Conservation (phyloP, 2,113 vertebrate genomes). For the Prolemur simus region DNA sequence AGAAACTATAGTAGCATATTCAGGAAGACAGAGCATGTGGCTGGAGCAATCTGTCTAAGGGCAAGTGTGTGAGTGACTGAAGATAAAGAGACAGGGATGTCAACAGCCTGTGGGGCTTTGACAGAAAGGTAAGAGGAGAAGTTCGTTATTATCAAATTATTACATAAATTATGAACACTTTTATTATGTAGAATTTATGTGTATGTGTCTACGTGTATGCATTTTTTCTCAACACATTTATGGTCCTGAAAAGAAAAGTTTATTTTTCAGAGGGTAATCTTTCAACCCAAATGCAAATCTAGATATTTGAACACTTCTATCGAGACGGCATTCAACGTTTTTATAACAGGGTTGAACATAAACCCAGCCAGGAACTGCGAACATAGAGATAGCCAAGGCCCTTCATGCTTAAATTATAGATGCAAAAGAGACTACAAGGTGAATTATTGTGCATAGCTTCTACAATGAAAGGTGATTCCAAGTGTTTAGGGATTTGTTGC, state of each 20-base stretch:
- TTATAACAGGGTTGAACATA: conserved; percentile 46
- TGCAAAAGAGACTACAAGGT: background rate
- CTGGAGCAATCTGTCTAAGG: background rate
- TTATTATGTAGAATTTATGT: conserved; percentile 68
- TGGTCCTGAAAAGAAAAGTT: conserved; percentile 61
- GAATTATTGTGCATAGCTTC: background rate
- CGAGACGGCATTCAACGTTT: background rate
- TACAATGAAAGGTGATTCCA: background rate
- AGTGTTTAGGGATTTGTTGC: background rate
- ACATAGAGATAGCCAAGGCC: background rate
- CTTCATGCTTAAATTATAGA: background rate
- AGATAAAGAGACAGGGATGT: background rate
- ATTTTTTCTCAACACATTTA: conserved; percentile 70
- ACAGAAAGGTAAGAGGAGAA: background rate
- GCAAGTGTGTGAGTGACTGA: background rate
- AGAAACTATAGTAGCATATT: background rate
- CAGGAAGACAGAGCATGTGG: background rate
- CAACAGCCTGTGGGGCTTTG: background rate
- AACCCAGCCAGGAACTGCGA: conserved; percentile 24
- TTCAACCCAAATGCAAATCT: conserved; percentile 51
- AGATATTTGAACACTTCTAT: background rate
- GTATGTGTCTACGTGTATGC: conserved; percentile 47
- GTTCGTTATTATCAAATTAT: conserved; percentile 73
- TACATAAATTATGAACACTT: conserved; percentile 63
- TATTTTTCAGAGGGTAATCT: conserved; percentile 70